Evolutionary conservation across 2,113 vertebrate species (phyloP), one percentile per base, ranked within the genome.

Genomic region (Ochotona princeps): DNA sequence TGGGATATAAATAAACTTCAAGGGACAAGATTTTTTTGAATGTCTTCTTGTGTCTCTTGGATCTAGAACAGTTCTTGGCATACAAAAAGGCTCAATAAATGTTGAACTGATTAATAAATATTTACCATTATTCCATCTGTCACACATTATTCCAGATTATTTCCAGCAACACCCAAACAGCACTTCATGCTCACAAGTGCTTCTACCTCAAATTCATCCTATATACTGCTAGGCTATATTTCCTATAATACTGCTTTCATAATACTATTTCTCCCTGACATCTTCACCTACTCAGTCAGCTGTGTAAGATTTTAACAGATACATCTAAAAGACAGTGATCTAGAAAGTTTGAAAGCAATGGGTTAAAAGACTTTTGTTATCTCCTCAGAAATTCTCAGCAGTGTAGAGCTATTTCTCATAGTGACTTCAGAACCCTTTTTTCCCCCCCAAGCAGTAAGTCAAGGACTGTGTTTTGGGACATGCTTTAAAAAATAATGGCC

Each of bases 1-100:
- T 81, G 87, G 13, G 65, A 91, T 87, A 9, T 61, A 81, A 66
- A 84, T 74, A 83, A 87, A 63, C 44, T 80, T 12, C n/a, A 91
- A 4, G 20, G 38, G 63, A 87, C 60, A 82, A 85, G 73, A 18
- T 89, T 75, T 92, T 54, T 57, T 13, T 15, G 5, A 26, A 92
- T 49, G 35, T 91, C 2, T 44, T 8, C 14, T 9, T 57, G 10
- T 84, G 78, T 51, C 8, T n/a, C 23, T 61, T 82, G 60, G 14
- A 66, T 87, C 76, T 69, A 63, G 17, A 88, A 84, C 17, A 88
- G 7, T 26, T 10, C 32, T 32, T 57, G 18, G 11, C 66, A 49
- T 49, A 86, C 38, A 32, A 69, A 44, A 44, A 44, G 38, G 38
- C 38, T 44, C 38, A 44, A 44, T 74, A 86, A 65, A 85, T 80